Evolutionary conservation across 2,888 invertebrate genomes (phyloP).

Genomic region (Drosophila robusta): DNA sequence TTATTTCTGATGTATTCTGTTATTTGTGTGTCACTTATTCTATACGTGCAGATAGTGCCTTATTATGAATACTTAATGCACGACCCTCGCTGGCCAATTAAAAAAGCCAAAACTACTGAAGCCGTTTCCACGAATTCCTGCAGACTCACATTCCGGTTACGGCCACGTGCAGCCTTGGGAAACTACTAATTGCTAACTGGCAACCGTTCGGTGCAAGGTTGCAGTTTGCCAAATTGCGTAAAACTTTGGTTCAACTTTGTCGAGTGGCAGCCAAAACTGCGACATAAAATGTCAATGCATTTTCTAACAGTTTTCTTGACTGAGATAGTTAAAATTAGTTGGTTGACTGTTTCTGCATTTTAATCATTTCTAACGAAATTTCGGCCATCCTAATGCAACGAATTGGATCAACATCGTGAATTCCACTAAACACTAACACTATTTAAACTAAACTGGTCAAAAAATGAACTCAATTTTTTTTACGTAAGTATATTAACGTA

Average conservation of each 20-base stretch:
- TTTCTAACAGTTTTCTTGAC: background rate
- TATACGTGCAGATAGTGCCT: no score
- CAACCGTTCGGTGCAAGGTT: conserved; percentile 18
- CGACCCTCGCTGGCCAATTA: conserved; percentile 10
- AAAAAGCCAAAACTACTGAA: conserved; percentile 1
- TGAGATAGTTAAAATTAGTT: conserved; percentile 28
- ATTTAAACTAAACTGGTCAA: no score
- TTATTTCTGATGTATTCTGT: no score
- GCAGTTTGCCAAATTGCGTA: conserved; percentile 5
- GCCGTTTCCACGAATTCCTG: conserved; percentile 3
- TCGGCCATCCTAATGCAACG: background rate
- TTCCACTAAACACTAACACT: no score
- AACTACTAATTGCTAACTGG: conserved; percentile 9
- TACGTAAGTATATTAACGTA: no score
- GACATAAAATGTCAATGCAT: background rate
- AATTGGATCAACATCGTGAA: no score
- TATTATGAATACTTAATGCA: background rate
- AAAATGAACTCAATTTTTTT: no score
- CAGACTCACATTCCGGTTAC: background rate
- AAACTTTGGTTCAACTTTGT: conserved; percentile 16
- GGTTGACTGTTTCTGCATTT: background rate
- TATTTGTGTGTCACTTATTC: no score
- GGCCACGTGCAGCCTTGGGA: conserved; percentile 20
- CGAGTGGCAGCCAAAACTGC: conserved; percentile 9
- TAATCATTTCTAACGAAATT: no score